Percentiles rank a stretch among this genome's conserved stretches.
Evolutionary conservation across 2,797 vertebrate genomes (phyloP).

Genomic region (Catharus ustulatus): DNA sequence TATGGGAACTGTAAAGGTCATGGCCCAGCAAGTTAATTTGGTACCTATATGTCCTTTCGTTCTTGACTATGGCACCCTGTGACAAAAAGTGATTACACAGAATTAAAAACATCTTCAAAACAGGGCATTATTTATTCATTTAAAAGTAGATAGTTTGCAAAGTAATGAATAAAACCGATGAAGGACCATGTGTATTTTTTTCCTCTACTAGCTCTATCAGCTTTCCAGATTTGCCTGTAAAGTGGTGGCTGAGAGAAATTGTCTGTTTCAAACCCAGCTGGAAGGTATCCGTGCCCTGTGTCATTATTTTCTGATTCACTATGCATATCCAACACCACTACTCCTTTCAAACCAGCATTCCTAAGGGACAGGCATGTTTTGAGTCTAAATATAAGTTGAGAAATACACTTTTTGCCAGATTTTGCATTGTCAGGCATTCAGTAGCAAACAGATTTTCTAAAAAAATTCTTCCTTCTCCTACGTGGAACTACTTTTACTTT

Average conservation of each 20-base stretch:
- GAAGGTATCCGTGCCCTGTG: accelerated
- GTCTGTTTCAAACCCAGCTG: not conserved
- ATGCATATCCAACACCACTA: no score
- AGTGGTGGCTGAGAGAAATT: not conserved
- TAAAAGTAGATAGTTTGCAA: not conserved
- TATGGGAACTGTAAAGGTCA: not conserved
- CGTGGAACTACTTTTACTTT: not conserved
- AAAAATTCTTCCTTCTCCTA: not conserved
- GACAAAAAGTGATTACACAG: not conserved
- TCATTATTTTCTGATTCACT: not conserved
- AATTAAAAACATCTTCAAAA: not conserved
- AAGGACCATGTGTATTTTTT: not conserved
- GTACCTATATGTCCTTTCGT: not conserved
- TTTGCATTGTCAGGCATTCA: not conserved
- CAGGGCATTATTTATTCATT: not conserved
- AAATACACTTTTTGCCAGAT: not conserved
- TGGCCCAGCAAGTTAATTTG: not conserved
- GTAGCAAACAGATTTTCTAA: not conserved
- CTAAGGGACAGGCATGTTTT: not conserved
- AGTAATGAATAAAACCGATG: not conserved
- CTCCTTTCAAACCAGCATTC: not conserved
- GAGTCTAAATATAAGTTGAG: not conserved
- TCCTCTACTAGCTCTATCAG: not conserved
- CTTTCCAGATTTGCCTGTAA: not conserved
- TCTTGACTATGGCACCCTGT: not conserved